Conservation (phyloP, 1,140 invertebrate species). For the Drosophila parvula region DNA sequence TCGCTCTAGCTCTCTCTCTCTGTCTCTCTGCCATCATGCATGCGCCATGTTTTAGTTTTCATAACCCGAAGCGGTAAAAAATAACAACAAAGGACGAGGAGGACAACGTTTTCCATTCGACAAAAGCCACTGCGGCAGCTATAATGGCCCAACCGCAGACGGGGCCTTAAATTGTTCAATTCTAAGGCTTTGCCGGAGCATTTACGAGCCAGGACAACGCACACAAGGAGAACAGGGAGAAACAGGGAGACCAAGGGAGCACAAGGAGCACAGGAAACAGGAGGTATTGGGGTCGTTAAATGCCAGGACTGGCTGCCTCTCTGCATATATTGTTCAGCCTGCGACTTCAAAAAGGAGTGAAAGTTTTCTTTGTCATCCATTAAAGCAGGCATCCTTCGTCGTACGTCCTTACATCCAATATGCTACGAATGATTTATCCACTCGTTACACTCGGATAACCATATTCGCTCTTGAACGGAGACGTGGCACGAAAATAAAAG, state of each 20-base stretch:
- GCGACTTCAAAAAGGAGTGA: constrained; percentile 34
- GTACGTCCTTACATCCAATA: not conserved
- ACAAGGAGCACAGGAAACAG: constrained; percentile 11
- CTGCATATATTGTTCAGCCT: constrained; percentile 28
- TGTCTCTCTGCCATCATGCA: not conserved
- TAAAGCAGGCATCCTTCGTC: constrained; percentile 27
- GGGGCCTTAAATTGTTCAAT: constrained; percentile 57
- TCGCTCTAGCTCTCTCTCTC: not conserved
- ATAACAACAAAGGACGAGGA: constrained; percentile 40
- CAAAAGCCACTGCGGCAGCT: constrained; percentile 55
- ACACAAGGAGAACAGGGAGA: not conserved
- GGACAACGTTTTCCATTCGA: constrained; percentile 26
- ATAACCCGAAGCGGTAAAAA: constrained; percentile 55
- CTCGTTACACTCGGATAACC: constrained; percentile 16
- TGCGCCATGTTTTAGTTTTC: constrained; percentile 56
- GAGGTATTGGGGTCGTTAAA: constrained; percentile 43
- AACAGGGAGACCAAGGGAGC: too few relatives aligned
- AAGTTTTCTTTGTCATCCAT: constrained; percentile 46
- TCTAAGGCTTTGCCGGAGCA: constrained; percentile 50
- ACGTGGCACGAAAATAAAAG: not conserved
- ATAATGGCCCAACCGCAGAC: constrained; percentile 41
- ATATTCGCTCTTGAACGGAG: constrained; percentile 14
- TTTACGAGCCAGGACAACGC: constrained; percentile 46
- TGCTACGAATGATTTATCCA: constrained; percentile 28
- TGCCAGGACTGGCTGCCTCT: constrained; percentile 20